phyloP scores from a whole-genome alignment of 1,140 invertebrate species.

The Eupristina koningsbergeri region DNA sequence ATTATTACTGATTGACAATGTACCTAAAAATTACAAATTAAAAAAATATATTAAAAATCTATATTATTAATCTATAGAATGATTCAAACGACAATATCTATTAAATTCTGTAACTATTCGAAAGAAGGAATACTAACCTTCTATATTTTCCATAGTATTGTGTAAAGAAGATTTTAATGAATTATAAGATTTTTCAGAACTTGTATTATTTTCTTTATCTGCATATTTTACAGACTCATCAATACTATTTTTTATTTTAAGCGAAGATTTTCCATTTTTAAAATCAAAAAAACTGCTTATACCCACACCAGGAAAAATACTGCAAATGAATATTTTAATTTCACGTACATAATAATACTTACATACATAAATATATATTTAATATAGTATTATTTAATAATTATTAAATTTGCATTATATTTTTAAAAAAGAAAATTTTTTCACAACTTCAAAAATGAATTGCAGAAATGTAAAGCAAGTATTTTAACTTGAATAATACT shows the following conservation, averaged over 20 bases:
- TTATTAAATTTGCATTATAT: too few species aligned
- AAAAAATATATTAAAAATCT: not conserved
- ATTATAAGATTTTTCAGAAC: constrained; percentile 16
- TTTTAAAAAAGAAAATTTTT: too few species aligned
- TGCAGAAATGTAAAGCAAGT: too few species aligned
- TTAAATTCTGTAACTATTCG: not conserved
- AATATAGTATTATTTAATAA: too few species aligned
- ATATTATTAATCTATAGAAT: too few species aligned
- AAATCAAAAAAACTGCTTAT: constrained; percentile 4
- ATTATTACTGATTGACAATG: constrained; percentile 22
- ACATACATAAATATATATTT: too few species aligned
- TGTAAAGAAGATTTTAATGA: not conserved
- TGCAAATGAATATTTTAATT: constrained; percentile 40
- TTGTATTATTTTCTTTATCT: constrained; percentile 12
- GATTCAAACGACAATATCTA: not conserved
- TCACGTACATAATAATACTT: not conserved
- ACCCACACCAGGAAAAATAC: constrained; percentile 56
- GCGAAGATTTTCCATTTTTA: not conserved
- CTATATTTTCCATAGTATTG: not conserved
- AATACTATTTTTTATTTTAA: constrained; percentile 12
- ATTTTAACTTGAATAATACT: too few species aligned
- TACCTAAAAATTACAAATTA: constrained; percentile 47
- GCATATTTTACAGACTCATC: not conserved
- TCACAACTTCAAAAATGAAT: too few species aligned
- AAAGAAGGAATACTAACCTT: too few species aligned